Conservation (phyloP, 2,113 vertebrate species). For the Brevimyrus niger region DNA sequence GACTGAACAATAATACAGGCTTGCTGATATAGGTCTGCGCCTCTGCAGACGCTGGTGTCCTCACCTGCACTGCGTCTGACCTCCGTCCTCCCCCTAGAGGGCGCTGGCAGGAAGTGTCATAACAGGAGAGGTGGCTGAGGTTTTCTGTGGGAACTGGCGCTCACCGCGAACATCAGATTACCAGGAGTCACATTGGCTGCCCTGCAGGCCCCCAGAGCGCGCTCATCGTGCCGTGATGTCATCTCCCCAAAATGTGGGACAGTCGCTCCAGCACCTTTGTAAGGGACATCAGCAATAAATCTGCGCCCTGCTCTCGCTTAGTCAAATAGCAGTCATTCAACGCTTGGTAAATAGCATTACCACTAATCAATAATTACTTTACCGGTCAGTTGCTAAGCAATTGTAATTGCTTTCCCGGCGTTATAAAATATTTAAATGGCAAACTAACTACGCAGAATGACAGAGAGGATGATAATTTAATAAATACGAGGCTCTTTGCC, state of each 20-base stretch:
- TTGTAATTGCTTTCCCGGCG: neutral
- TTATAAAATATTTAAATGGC: neutral
- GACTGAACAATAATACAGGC: neutral
- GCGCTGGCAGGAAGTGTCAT: conserved; percentile 5
- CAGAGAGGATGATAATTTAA: neutral
- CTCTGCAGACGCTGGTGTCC: neutral
- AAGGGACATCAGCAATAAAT: neutral
- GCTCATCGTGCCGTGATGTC: neutral
- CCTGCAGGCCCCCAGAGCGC: neutral
- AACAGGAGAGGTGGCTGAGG: neutral
- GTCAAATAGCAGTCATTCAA: neutral
- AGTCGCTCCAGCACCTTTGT: neutral
- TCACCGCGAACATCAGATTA: neutral
- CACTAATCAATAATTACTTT: neutral
- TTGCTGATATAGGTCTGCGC: neutral
- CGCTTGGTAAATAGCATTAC: neutral
- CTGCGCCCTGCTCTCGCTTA: neutral
- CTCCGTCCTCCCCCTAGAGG: neutral
- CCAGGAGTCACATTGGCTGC: neutral
- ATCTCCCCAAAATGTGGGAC: neutral
- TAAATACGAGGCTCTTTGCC: neutral
- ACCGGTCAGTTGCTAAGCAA: neutral
- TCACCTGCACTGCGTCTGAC: neutral
- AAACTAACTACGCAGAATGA: neutral
- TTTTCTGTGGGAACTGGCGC: neutral